phyloP scores from a whole-genome alignment of 2,888 invertebrate genomes.

The Cephus runcator region DNA sequence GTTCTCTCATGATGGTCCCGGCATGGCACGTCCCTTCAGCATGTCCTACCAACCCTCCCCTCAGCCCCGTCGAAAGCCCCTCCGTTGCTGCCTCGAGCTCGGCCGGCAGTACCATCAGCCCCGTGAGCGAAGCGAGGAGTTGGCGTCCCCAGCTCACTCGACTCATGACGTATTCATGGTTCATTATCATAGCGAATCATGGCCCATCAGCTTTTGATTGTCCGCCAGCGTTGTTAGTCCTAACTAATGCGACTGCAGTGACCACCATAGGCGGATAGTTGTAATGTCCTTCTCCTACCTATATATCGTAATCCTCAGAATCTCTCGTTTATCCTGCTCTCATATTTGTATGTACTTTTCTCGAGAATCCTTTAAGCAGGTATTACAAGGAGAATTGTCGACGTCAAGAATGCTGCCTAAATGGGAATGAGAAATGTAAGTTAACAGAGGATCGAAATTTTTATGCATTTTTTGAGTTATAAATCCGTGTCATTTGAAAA shows the following conservation, averaged over 20 bases:
- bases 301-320: neutral
- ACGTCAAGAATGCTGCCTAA: neutral
- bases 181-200: constrained; percentile 67
- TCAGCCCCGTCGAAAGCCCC: neutral
- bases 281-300: neutral
- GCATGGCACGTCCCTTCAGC: neutral
- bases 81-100: neutral
- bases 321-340: neutral
- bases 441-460: neutral
- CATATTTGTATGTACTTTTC: neutral
- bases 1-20: neutral
- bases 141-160: constrained; percentile 61
- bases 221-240: constrained; percentile 64
- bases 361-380: neutral
- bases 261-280: constrained; percentile 42
- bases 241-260: constrained; percentile 63
- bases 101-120: constrained; percentile 38
- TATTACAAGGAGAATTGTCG: too few relatives aligned
- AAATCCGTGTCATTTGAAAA: neutral
- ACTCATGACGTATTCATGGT: constrained; percentile 64
- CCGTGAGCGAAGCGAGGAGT: constrained; percentile 59
- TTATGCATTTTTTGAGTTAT: neutral
- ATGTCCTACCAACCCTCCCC: neutral
- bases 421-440: neutral
- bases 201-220: constrained; percentile 66